These are phyloP conservation scores for Takifugu flavidus DNA, from an alignment of 2,113 vertebrate species.

Conservation along the genomic window DNA sequence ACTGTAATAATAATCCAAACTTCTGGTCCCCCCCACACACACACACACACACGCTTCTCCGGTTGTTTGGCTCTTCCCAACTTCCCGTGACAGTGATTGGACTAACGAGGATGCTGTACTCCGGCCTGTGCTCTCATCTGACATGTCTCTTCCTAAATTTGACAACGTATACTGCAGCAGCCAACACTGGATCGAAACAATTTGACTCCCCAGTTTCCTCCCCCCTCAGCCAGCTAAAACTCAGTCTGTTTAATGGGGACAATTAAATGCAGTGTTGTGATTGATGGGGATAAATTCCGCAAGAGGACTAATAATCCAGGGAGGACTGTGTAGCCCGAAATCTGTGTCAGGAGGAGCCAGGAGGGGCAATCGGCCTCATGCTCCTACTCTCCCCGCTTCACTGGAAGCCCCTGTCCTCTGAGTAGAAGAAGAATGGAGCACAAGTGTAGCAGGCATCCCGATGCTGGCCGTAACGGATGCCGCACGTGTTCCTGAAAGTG, in stretches of 20 bases:
- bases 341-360: too few relatives aligned
- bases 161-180: conserved; percentile 2
- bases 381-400: too few relatives aligned
- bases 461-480: too few relatives aligned
- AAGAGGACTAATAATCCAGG: too few relatives aligned
- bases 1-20: conserved; percentile 1
- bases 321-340: too few relatives aligned
- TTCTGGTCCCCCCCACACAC: conserved; percentile 1
- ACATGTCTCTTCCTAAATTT: conserved; percentile 22
- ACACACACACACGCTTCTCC: conserved; percentile 12
- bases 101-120: conserved; percentile 40
- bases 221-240: conserved; percentile 21
- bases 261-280: conserved; percentile 24
- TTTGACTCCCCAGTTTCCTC: conserved; percentile 9
- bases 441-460: too few relatives aligned
- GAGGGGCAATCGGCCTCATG: too few relatives aligned
- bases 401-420: too few relatives aligned
- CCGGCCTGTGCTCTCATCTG: conserved; percentile 17
- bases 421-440: too few relatives aligned
- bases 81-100: conserved; percentile 42
- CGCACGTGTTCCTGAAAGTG: too few relatives aligned
- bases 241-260: conserved; percentile 26
- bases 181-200: conserved; percentile 19
- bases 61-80: not conserved
- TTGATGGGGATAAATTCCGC: conserved; percentile 17